phyloP scores from a whole-genome alignment of 2,797 vertebrate genomes.

The Spea hammondii region DNA sequence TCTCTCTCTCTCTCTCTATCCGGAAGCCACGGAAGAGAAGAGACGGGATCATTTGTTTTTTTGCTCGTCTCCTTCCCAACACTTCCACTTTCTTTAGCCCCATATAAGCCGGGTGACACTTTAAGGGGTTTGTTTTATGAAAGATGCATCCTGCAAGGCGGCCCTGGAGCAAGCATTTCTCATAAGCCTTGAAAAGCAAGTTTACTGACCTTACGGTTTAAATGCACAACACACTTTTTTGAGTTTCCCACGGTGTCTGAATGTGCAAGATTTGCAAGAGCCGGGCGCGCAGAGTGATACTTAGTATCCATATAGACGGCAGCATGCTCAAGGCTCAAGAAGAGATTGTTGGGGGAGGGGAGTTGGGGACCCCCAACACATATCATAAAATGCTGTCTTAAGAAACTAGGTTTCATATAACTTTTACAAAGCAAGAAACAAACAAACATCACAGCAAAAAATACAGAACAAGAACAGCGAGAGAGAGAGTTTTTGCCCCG shows the following conservation, averaged over 20 bases:
- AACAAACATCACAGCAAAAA: constrained; percentile 37
- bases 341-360: constrained; percentile 16
- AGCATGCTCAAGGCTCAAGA: constrained; percentile 17
- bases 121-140: background rate
- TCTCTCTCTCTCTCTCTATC: background rate
- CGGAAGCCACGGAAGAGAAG: no score
- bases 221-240: background rate
- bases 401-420: constrained; percentile 19
- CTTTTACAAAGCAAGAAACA: constrained; percentile 16
- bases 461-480: constrained; percentile 23
- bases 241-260: background rate
- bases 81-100: background rate
- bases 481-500: background rate
- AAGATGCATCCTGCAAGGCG: no score
- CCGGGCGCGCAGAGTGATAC: constrained; percentile 31
- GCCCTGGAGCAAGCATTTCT: no score
- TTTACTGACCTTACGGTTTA: background rate
- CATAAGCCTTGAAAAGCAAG: no score
- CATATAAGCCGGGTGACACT: background rate
- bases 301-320: constrained; percentile 36
- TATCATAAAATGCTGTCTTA: background rate
- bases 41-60: no score
- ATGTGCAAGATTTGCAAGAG: background rate
- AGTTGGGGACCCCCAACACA: constrained; percentile 1
- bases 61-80: background rate